Evolutionary conservation across 2,113 vertebrate species (phyloP), one percentile per base, ranked within the genome.

Genomic region (Macquaria ambigua): DNA sequence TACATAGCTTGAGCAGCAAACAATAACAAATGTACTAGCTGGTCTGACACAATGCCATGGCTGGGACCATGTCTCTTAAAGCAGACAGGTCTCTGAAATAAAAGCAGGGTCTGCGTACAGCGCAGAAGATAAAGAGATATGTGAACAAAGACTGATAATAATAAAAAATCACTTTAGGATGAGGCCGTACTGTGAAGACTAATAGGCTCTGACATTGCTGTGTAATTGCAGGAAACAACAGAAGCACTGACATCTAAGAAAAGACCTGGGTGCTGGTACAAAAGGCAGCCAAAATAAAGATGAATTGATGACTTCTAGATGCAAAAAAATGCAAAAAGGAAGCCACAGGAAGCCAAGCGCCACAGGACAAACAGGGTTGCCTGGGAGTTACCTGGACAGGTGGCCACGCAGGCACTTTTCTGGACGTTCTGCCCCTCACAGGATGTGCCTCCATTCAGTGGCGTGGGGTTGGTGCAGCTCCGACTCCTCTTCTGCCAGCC

Each of bases 401-500:
- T 97, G 94, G 98, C 97, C 95, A 98, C 97, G 90, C 98, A 99
- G 96, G 97, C 97, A 81, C 97, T 99, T 97, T 99, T 99, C 98
- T 99, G 98, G 96, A 98, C 96, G 70, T 97, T 99, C 97, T 99
- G 98, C 90, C 98, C 98, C 95, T 99, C 98, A 94, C 98, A 99
- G 95, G 97, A 98, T 92, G 97, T 96, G 79, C 98, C 98, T 94
- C 98, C 98, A 87, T 99, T 99, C 96, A 99, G 96, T 95, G 98
- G 98, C 4, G 98, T 97, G 89, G 98, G 98, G 94, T 99, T 99
- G 96, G 98, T 99, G 94, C 98, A 99, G 91, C 97, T 99, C 89
- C 98, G 96, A 95, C 97, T 99, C 96, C 98, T 97, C 97, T 99
- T 99, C 97, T 99, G 98, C 97, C 97, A 99, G 93, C 98, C 98